A percentile compares a stretch with the other conserved stretches of the same genome.
Conservation (phyloP, 2,888 invertebrate genomes). For the Agrotis clavis region DNA sequence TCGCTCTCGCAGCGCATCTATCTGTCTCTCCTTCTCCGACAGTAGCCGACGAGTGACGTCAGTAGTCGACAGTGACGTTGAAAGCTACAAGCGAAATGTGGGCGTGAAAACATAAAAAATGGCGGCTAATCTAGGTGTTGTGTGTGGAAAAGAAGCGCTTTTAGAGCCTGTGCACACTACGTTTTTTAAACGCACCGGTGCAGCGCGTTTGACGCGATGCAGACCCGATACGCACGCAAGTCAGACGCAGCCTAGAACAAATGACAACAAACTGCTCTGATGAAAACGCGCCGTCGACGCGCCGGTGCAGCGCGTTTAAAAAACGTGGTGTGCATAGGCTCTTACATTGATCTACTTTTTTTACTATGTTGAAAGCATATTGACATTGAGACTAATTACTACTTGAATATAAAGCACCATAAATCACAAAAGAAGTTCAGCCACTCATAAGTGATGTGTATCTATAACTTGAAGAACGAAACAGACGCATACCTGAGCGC, state of each 20-base stretch:
- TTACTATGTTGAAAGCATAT: background rate
- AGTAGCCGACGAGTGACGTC: constrained; percentile 92
- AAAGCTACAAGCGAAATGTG: constrained; percentile 46
- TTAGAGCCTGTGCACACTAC: no score
- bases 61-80: constrained; percentile 87
- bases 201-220: no score
- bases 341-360: background rate
- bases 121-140: background rate
- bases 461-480: no score
- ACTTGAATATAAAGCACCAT: background rate
- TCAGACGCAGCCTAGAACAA: no score
- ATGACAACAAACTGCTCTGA: no score
- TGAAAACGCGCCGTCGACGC: no score
- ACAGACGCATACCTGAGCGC: no score
- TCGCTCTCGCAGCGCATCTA: constrained; percentile 92
- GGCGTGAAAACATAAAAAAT: constrained; percentile 18
- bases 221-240: no score
- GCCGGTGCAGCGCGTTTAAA: no score
- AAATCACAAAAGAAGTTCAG: background rate
- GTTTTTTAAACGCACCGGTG: no score
- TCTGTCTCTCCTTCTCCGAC: constrained; percentile 93
- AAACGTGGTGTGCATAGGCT: no score
- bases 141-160: constrained; percentile 23
- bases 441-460: no score
- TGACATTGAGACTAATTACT: constrained; percentile 6